These are phyloP conservation scores for Periophthalmodon schlosseri DNA, from an alignment of 2,113 vertebrate species.

Conservation along the genomic window DNA sequence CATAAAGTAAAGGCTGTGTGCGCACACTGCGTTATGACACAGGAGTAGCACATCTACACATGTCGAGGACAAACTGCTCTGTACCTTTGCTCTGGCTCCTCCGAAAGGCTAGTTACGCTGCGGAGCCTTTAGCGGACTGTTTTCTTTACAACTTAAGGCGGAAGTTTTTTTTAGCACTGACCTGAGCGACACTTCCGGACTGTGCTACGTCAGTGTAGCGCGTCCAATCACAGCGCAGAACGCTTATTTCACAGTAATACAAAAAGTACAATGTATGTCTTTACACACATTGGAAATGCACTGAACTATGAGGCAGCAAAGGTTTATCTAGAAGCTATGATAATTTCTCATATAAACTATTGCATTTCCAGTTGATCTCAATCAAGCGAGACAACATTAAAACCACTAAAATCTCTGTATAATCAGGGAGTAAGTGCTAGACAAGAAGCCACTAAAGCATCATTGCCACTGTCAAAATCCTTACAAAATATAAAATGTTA, in stretches of 20 bases:
- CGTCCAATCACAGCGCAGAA: neutral
- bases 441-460: no score
- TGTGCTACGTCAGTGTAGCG: constrained; percentile 45
- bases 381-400: no score
- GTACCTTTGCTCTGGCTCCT: constrained; percentile 66
- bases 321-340: no score
- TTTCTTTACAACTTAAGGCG: constrained; percentile 78
- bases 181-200: constrained; percentile 71
- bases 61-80: constrained; percentile 28
- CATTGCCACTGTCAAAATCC: no score
- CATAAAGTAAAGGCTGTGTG: constrained; percentile 7
- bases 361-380: no score
- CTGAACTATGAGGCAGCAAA: no score
- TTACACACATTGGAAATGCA: no score
- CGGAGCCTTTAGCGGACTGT: constrained; percentile 66
- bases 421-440: no score
- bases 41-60: neutral
- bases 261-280: no score
- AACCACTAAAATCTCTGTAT: no score
- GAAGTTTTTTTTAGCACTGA: constrained; percentile 76
- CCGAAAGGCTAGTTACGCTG: constrained; percentile 42
- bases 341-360: no score
- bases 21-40: neutral
- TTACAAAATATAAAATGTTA: no score
- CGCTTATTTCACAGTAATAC: neutral